Base-by-base conservation (phyloP, 2,888 invertebrate species). In the Tolmerus cingulatus region DNA sequence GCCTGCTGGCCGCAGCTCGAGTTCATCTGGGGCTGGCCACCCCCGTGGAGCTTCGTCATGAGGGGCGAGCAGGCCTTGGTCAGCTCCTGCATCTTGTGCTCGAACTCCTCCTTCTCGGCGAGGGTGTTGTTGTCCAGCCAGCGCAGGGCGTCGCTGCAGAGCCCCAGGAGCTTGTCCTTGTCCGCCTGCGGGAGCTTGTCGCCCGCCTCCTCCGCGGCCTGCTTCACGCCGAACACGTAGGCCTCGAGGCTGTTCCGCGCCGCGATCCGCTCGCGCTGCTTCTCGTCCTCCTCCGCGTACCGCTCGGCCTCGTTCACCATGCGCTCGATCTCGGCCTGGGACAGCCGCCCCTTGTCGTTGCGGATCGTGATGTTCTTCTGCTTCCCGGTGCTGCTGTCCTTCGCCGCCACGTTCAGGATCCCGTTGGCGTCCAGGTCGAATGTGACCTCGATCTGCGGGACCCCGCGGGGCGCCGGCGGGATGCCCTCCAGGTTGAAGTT, bases 401-500 rank as follows among this genome's bases (percentile, higher is more conserved):
- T 94, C 19, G 97, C 97, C 0, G 96, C 95, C 4, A 97, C 97
- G 91, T 97, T 97, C 89, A 98, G 93, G 92, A 98, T 98, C 91
- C 98, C 98, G 93, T 98, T 97, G 79, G 98, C 97, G 90, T 98
- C 98, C 90, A 96, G 95, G 51, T 90, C 90, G 91, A 96, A 96
- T 78, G 96, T 96, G 37, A 96, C 96, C 92, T 96, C 98, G 93
- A 95, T 97, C 93, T 95, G 97, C 89, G 95, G 97, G 89, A 95
- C 97, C 91, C 95, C 98, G 89, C 95, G 96, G 88, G 95, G 98
- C 92, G 96, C 96, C 9, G 98, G 98, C 1, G 98, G 98, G 91
- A 98, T 98, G 57, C 98, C 98, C 27, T 96, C 96, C 81, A 98
- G 94, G 92, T 98, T 98, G 93, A 98, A 98, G 92, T 97, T 98